Evolutionary conservation across 1,140 invertebrate genomes (phyloP).

Genomic region (Laupala kohalensis): DNA sequence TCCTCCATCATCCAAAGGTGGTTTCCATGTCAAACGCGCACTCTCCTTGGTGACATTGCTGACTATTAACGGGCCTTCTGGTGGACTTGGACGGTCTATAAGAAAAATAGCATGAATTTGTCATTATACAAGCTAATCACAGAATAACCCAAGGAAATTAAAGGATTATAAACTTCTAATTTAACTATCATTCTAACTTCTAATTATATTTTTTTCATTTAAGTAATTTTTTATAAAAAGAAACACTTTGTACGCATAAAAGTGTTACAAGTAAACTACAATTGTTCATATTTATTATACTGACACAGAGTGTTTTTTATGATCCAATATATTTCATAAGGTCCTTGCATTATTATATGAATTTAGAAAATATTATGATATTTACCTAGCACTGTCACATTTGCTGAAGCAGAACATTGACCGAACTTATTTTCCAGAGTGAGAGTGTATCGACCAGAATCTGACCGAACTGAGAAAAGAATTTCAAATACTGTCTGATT

Average conservation of each 20-base stretch:
- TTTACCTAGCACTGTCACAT: conserved; percentile 67
- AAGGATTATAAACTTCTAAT: neutral
- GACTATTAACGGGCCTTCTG: conserved; percentile 75
- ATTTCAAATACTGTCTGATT: conserved; percentile 76
- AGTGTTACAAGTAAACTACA: too few relatives aligned
- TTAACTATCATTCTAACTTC: neutral
- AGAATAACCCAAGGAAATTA: too few relatives aligned
- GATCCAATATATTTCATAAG: too few relatives aligned
- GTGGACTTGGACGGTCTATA: conserved; percentile 67
- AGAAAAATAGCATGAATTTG: conserved; percentile 11
- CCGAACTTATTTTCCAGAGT: conserved; percentile 77
- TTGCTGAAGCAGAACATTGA: conserved; percentile 62
- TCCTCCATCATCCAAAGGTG: conserved; percentile 79
- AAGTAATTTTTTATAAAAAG: too few relatives aligned
- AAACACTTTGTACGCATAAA: too few relatives aligned
- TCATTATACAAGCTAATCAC: too few relatives aligned
- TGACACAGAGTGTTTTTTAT: too few relatives aligned
- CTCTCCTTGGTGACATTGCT: conserved; percentile 80
- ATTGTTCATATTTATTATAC: too few relatives aligned
- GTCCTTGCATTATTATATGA: too few relatives aligned
- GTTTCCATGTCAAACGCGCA: conserved; percentile 69
- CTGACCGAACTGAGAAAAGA: conserved; percentile 63
- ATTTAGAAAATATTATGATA: too few relatives aligned
- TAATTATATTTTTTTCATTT: neutral
- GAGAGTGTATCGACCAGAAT: conserved; percentile 73